phyloP scores from a whole-genome alignment of 2,888 invertebrate species.

The Thymelicus sylvestris region DNA sequence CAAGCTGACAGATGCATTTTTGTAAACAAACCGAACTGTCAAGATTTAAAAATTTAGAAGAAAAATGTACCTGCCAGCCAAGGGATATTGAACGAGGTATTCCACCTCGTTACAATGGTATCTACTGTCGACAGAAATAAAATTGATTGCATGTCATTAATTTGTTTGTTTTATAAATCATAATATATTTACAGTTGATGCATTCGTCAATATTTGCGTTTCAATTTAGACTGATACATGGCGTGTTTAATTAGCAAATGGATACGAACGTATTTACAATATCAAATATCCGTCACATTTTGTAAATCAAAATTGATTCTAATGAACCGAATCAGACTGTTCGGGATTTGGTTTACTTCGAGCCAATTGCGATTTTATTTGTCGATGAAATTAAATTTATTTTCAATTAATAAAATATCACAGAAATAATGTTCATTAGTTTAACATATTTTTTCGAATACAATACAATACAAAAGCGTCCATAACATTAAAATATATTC shows the following conservation, averaged over 20 bases:
- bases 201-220: slow-evolving; percentile 19
- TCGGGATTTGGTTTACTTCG: not conserved
- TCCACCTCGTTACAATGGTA: too few species aligned
- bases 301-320: not conserved
- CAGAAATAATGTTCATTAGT: too few species aligned
- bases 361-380: not conserved
- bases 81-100: too few species aligned
- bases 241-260: slow-evolving; percentile 26
- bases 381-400: not conserved
- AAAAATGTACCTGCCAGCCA: too few species aligned
- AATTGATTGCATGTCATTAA: too few species aligned
- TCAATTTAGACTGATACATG: slow-evolving; percentile 13
- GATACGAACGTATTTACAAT: slow-evolving; percentile 1
- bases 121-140: too few species aligned
- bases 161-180: too few species aligned
- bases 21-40: too few species aligned
- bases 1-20: too few species aligned
- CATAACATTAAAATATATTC: not conserved
- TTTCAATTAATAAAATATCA: not conserved
- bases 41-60: too few species aligned
- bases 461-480: too few species aligned
- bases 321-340: not conserved
- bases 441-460: too few species aligned
- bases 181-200: not conserved
- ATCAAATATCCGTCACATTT: not conserved